Percentiles rank a stretch among this genome's conserved stretches.
Evolutionary conservation across 2,113 vertebrate species (phyloP).

Genomic region (Crotalus helleri): DNA sequence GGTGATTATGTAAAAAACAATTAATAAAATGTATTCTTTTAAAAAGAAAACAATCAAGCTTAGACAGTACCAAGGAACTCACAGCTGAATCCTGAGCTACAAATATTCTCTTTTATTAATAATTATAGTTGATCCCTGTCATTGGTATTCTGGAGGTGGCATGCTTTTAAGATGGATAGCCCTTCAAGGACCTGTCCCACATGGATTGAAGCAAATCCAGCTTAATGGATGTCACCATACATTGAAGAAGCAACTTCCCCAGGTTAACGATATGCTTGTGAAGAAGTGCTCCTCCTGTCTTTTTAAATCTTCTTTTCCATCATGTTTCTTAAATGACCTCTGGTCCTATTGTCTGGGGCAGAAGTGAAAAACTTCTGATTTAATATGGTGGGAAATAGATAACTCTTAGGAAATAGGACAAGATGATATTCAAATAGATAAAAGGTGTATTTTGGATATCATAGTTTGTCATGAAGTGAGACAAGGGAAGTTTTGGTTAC

Average conservation of each 20-base stretch:
- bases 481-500: too few relatives aligned
- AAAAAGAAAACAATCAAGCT: too few relatives aligned
- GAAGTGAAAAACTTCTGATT: background rate
- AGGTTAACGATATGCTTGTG: background rate
- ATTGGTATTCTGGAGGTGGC: background rate
- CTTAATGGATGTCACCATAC: background rate
- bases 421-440: too few relatives aligned
- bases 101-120: background rate
- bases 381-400: too few relatives aligned
- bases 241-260: background rate
- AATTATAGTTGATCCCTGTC: background rate
- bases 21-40: too few relatives aligned
- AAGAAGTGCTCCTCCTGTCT: background rate
- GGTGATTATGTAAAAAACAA: too few relatives aligned
- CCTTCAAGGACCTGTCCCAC: background rate
- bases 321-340: background rate
- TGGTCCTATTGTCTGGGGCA: background rate
- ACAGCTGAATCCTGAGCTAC: background rate
- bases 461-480: too few relatives aligned
- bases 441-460: too few relatives aligned
- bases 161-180: background rate
- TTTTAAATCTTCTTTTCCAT: background rate
- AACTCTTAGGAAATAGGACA: too few relatives aligned
- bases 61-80: background rate
- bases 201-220: background rate